Conservation (phyloP, 1,140 invertebrate species). For the Sarcophaga peregrina region DNA sequence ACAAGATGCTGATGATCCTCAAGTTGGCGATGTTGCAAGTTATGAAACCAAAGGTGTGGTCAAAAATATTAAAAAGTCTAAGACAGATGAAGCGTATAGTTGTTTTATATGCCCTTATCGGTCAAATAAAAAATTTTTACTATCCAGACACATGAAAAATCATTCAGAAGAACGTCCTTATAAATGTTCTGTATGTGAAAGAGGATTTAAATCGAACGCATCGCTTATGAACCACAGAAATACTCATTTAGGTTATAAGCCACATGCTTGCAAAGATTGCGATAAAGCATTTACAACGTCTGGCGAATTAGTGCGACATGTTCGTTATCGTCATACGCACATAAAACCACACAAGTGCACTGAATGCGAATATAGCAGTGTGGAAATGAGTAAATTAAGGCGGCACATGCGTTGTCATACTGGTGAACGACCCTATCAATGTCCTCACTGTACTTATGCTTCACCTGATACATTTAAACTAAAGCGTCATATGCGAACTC, state of each 20-base stretch:
- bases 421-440: slow-evolving; percentile 78
- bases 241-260: slow-evolving; percentile 95
- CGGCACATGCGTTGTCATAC: slow-evolving; percentile 94
- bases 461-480: slow-evolving; percentile 98
- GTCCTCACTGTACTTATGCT: slow-evolving; percentile 96
- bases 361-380: slow-evolving; percentile 94
- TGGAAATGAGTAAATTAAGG: slow-evolving; percentile 92
- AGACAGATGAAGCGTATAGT: slow-evolving; percentile 71
- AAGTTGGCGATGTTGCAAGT: slow-evolving; percentile 68
- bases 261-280: slow-evolving; percentile 94
- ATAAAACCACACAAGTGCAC: slow-evolving; percentile 96
- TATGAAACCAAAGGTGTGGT: slow-evolving; percentile 9
- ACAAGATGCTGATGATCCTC: slow-evolving; percentile 73
- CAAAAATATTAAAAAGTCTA: slow-evolving; percentile 47
- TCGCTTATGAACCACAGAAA: slow-evolving; percentile 96
- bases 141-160: slow-evolving; percentile 94
- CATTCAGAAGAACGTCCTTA: slow-evolving; percentile 95
- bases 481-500: slow-evolving; percentile 93
- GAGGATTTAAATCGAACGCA: slow-evolving; percentile 94
- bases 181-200: slow-evolving; percentile 91
- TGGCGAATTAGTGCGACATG: slow-evolving; percentile 92
- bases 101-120: slow-evolving; percentile 93
- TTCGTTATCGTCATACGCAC: slow-evolving; percentile 91
- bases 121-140: slow-evolving; percentile 86
- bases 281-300: slow-evolving; percentile 95